These are phyloP conservation scores for Lethrus apterus DNA, from an alignment of 1,140 invertebrate species.

Conservation along the genomic window DNA sequence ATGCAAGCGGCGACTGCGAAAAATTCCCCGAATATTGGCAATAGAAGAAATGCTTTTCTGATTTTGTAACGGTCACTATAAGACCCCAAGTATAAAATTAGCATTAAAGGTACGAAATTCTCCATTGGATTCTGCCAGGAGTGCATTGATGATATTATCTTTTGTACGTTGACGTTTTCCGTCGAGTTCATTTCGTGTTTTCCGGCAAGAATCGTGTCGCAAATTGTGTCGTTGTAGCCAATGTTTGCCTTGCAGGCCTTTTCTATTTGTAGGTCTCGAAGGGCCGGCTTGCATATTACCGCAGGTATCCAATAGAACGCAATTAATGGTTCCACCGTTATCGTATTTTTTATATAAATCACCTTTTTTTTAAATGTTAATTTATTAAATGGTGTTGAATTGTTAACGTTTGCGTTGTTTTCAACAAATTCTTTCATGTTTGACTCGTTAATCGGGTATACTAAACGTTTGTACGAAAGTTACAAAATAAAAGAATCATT, in stretches of 20 bases:
- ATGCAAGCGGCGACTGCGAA: conserved; percentile 44
- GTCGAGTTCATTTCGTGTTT: conserved; percentile 19
- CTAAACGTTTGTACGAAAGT: too few species aligned
- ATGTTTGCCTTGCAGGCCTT: conserved; percentile 34
- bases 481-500: too few species aligned
- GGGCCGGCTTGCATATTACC: conserved; percentile 26
- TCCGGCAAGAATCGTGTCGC: conserved; percentile 44
- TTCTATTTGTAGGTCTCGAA: conserved; percentile 31
- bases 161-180: conserved; percentile 32
- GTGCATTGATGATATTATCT: conserved; percentile 34
- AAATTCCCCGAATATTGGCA: conserved; percentile 54
- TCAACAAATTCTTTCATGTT: conserved; percentile 15
- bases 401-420: too few species aligned
- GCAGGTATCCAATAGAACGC: conserved; percentile 29
- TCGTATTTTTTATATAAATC: conserved; percentile 28
- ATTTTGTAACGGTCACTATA: conserved; percentile 56
- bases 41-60: conserved; percentile 54
- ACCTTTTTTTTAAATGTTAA: conserved; percentile 25
- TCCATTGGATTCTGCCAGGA: conserved; percentile 38
- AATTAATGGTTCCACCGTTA: conserved; percentile 38
- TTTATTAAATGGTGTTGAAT: conserved; percentile 25
- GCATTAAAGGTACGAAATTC: conserved; percentile 45
- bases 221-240: conserved; percentile 31
- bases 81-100: conserved; percentile 56
- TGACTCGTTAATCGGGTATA: conserved; percentile 9